Base-by-base conservation (phyloP, 2,797 vertebrate genomes). In the Neoniphon sammara region DNA sequence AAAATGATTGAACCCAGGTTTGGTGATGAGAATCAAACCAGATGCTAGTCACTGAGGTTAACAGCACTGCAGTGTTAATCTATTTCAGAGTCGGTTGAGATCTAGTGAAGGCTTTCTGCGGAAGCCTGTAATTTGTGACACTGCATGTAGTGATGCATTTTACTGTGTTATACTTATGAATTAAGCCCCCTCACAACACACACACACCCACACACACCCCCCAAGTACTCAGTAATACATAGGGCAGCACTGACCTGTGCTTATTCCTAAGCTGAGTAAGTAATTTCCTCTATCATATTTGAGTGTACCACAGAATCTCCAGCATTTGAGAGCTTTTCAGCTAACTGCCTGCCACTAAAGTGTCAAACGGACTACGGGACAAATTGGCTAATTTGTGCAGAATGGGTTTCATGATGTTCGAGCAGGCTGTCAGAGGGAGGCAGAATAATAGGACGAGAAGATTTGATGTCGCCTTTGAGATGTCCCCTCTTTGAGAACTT, bases 291-390 rank as follows among this genome's bases (percentile, higher is more conserved):
- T 74, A 82, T 86, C 76, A 76, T 82, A 44, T 72, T 60, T 25
- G 56, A 77, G 52, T 27, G 46, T 61, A 59, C 73, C 39, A 20
- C 52, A 80, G 68, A 83, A 71, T 86, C 59, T 80, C 59, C 77
- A 81, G 66, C 68, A 42, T 72, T 85, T 34, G 23, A 85, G 73
- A 84, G 82, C 78, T 71, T 85, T 83, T 82, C 82, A 73, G 55
- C 70, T 65, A 58, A 77, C 77, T 77, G 78, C 39, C 73, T 79
- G 73, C 70, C 70, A 81, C 87, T 86, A 78, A 85, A 86, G 78
- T 88, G 85, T 87, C 80, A 91, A 87, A 81, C 55, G 69, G 82
- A 88, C 81, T 88, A 84, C 78, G 76, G 73, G 64, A 73, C 73
- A 55, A 63, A 80, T 67, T 47, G 71, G 80, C 69, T 86, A 73